phyloP scores from a whole-genome alignment of 2,888 invertebrate species.

The Clivina fossor region DNA sequence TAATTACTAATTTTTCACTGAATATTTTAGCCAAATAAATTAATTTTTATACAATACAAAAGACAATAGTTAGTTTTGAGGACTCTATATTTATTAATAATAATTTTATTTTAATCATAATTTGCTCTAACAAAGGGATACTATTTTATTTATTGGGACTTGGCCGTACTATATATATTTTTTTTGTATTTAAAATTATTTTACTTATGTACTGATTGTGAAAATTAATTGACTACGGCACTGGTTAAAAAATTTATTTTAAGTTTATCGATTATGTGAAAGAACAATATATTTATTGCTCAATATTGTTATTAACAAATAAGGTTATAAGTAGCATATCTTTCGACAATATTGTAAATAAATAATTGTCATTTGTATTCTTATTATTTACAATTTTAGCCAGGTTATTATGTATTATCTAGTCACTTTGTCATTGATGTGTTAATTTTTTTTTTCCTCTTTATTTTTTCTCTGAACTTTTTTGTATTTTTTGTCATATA shows the following conservation, averaged over 20 bases:
- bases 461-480: constrained; percentile 21
- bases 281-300: constrained; percentile 30
- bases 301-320: constrained; percentile 29
- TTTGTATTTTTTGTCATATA: constrained; percentile 29
- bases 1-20: constrained; percentile 4
- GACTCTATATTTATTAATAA: too few species aligned
- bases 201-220: too few species aligned
- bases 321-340: constrained; percentile 26
- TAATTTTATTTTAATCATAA: constrained; percentile 11
- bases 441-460: too few species aligned
- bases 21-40: constrained; percentile 20
- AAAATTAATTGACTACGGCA: too few species aligned
- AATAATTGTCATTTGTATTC: constrained; percentile 21
- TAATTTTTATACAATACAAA: constrained; percentile 14
- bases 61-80: constrained; percentile 18
- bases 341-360: constrained; percentile 26
- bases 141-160: constrained; percentile 8
- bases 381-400: constrained; percentile 28
- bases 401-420: constrained; percentile 33
- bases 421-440: constrained; percentile 30
- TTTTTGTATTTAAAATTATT: background rate
- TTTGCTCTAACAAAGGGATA: constrained; percentile 12
- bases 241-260: too few species aligned
- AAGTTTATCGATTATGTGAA: constrained; percentile 19
- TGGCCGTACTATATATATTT: constrained; percentile 19